Evolutionary conservation across 2,797 vertebrate species (phyloP).

Genomic region (Gastrophryne carolinensis): DNA sequence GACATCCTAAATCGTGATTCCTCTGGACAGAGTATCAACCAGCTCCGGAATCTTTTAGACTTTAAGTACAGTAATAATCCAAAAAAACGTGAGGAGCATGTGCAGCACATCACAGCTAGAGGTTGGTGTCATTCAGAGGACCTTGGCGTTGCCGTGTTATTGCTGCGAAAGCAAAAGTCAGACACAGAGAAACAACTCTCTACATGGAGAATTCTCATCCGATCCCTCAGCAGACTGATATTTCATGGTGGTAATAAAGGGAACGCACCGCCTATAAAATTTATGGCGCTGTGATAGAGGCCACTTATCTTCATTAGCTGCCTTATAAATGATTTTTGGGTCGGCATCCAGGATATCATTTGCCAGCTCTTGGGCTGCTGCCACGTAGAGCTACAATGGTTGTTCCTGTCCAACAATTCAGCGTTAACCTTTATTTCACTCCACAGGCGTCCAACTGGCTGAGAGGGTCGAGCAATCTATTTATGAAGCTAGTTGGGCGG

Average conservation of each 20-base stretch:
- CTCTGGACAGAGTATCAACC: too few species aligned
- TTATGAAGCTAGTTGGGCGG: constrained; percentile 3
- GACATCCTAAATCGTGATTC: too few species aligned
- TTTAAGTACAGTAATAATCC: too few species aligned
- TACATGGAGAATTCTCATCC: too few species aligned
- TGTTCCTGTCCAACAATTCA: not conserved
- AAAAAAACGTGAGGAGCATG: too few species aligned
- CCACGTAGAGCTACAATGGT: not conserved
- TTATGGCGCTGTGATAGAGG: not conserved
- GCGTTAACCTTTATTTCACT: constrained; percentile 7
- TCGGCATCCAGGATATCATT: constrained; percentile 6
- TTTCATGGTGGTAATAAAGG: not conserved
- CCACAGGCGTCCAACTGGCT: not conserved
- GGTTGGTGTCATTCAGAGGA: too few species aligned
- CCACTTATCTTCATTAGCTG: constrained; percentile 24
- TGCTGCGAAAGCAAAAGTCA: too few species aligned
- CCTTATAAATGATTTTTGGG: not conserved
- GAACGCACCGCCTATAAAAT: not conserved
- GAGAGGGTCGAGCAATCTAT: not conserved
- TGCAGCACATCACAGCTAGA: too few species aligned
- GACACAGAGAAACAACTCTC: not conserved
- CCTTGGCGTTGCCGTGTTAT: too few species aligned
- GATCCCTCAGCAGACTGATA: too few species aligned
- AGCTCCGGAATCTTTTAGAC: too few species aligned
- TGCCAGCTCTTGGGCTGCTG: not conserved